Evolutionary conservation across 2,888 invertebrate genomes (phyloP).

Genomic region (Drosophila antonietae): DNA sequence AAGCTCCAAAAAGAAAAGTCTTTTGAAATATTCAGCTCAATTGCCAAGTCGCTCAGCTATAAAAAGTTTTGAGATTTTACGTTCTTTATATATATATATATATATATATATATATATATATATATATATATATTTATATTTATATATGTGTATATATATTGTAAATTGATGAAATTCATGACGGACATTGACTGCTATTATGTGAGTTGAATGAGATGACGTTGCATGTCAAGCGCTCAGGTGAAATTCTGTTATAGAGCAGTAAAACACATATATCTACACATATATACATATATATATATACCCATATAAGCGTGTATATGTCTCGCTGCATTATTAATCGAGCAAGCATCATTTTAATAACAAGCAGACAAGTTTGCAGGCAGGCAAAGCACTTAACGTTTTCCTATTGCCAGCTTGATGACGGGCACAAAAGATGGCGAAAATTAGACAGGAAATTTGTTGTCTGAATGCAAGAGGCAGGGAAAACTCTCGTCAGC

Average conservation of each 20-base stretch:
- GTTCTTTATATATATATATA: background rate
- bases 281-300: background rate
- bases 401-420: slow-evolving; percentile 45
- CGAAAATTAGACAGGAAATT: slow-evolving; percentile 68
- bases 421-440: slow-evolving; percentile 17
- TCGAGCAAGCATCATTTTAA: slow-evolving; percentile 46
- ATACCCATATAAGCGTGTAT: background rate
- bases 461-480: slow-evolving; percentile 50
- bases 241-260: background rate
- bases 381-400: slow-evolving; percentile 39
- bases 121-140: background rate
- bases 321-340: slow-evolving; percentile 46
- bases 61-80: background rate
- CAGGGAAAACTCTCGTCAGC: slow-evolving; percentile 8
- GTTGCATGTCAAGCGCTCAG: slow-evolving; percentile 6
- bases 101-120: background rate
- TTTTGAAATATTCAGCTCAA: background rate
- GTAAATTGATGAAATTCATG: slow-evolving; percentile 2
- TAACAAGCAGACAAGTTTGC: slow-evolving; percentile 33
- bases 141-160: background rate
- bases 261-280: background rate
- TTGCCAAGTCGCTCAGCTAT: background rate
- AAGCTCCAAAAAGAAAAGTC: too few relatives aligned
- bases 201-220: slow-evolving; percentile 3
- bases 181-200: slow-evolving; percentile 1